phyloP scores from a whole-genome alignment of 2,113 vertebrate genomes.

The Bambusicola thoracicus region DNA sequence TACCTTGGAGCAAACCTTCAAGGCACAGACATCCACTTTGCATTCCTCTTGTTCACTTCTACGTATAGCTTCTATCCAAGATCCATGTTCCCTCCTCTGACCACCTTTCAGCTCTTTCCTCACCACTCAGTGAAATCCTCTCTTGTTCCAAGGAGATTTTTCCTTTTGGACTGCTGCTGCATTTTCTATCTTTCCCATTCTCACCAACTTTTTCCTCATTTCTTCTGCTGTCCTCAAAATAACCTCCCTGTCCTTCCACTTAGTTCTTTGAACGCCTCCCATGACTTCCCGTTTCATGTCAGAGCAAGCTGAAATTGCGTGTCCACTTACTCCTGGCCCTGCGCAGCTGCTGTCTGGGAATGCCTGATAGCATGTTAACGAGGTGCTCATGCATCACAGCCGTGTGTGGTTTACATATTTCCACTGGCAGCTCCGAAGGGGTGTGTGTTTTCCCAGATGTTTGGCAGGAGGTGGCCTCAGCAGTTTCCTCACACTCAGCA shows the following conservation, averaged over 20 bases:
- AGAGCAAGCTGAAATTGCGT: not conserved
- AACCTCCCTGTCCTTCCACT: not conserved
- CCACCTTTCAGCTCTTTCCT: not conserved
- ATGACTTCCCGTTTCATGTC: not conserved
- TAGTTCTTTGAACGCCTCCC: rapidly evolving
- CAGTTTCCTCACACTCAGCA: constrained; percentile 29
- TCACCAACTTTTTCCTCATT: not conserved
- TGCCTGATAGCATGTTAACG: not conserved
- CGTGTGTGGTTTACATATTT: not conserved
- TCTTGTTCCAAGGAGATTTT: not conserved
- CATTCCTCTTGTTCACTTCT: not conserved
- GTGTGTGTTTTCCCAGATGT: constrained; percentile 34
- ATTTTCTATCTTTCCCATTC: constrained; percentile 1
- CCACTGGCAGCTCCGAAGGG: rapidly evolving
- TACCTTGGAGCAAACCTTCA: not conserved
- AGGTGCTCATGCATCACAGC: not conserved
- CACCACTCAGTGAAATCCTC: not conserved
- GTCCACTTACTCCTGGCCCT: not conserved
- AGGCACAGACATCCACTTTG: not conserved
- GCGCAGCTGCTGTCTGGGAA: rapidly evolving
- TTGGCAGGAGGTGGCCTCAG: constrained; percentile 25
- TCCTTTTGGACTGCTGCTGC: not conserved
- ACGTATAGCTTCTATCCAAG: rapidly evolving
- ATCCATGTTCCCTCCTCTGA: not conserved
- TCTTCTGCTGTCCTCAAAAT: not conserved